Evolutionary conservation across 1,140 invertebrate species (phyloP), one percentile per base, ranked within the genome.

Genomic region (Drosophila mojavensis): DNA sequence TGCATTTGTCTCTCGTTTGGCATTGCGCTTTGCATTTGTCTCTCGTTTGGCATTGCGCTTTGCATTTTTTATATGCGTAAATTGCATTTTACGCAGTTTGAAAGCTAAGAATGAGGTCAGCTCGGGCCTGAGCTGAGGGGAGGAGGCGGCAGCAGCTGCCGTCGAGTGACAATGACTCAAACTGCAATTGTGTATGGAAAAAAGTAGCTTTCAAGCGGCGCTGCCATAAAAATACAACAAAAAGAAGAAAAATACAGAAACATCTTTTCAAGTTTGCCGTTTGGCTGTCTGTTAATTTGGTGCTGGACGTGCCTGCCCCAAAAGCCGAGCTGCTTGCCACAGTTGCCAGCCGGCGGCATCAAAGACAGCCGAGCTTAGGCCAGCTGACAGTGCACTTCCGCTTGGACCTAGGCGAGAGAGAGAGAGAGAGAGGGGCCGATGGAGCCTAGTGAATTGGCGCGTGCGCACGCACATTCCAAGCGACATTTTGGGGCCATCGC

Each of bases 301-400:
- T 60, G 63, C 47, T 71, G 71, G 68, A 74, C 79, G 76, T 82
- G 79, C 63, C 51, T 39, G 66, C 68, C 72, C 66, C 80, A 82
- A 82, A 75, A 71, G 71, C n/a, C 30, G 10, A 24, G 20, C 20
- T 24, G 20, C 20, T 24, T 24, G 20, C 20, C 20, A 63, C 75
- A 50, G 72, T 5, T 58, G 24, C 36, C 20, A 45, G 33, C 30
- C 60, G 78, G 79, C 65, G 28, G 65, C 73, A 77, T 82, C 79
- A 86, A 86, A 83, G 79, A 13, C 20, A 28, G 50, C 62, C 63
- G 54, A 65, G 51, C 61, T 51, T 48, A 33, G 62, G 30, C 24
- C 26, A 69, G 56, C 76, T 86, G 83, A 86, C 82, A 77, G 41
- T 86, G 82, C 79, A 83, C 78, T 88, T 88, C 82, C 82, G 82